Base-by-base conservation (phyloP, 1,140 invertebrate genomes). In the Drosophila bifasciata region DNA sequence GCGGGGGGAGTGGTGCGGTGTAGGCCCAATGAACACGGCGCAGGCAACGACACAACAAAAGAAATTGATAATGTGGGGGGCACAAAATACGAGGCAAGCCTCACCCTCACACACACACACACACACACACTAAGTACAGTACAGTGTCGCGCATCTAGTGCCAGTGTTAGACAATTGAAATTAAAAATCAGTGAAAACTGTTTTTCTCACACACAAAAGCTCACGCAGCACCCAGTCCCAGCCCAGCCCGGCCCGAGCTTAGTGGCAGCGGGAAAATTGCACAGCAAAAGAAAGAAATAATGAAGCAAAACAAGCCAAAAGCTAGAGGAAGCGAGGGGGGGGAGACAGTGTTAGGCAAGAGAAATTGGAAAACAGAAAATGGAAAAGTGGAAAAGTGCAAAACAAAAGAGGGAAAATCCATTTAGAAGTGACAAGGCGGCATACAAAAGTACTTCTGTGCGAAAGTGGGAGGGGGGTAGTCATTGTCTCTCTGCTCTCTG, bases 131-230 rank as follows among this genome's bases (percentile, higher is more conserved):
- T 21, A 13, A 32, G 6, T 19, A 6, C 16, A 4, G n/a, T n/a
- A n/a, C n/a, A n/a, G n/a, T n/a, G n/a, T n/a, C n/a, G n/a, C n/a
- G n/a, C 7, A 28, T 11, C 13, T 21, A 11, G 55, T 7, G 43
- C 8, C 45, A 39, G 44, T 66, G 50, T 56, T 59, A 85, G 76
- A 85, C 80, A 85, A 86, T 85, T 85, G 80, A 85, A 85, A 85
- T 86, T 85, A 67, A 85, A 86, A 85, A 85, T 85, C 80, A 80
- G 80, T 86, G 72, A 85, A 85, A 80, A 81, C 81, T 64, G 80
- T 86, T 85, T 76, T 86, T 85, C 74, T 86, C 80, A 76, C 67
- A 80, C 61, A 79, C 71, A 79, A 61, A 75, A 69, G 69, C 69
- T 64, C 79, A 78, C 79, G 56, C 79, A n/a, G n/a, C n/a, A n/a